Percentiles rank a stretch among this genome's conserved stretches.
phyloP scores from a whole-genome alignment of 2,113 vertebrate genomes.

The Ageneiosus marmoratus region DNA sequence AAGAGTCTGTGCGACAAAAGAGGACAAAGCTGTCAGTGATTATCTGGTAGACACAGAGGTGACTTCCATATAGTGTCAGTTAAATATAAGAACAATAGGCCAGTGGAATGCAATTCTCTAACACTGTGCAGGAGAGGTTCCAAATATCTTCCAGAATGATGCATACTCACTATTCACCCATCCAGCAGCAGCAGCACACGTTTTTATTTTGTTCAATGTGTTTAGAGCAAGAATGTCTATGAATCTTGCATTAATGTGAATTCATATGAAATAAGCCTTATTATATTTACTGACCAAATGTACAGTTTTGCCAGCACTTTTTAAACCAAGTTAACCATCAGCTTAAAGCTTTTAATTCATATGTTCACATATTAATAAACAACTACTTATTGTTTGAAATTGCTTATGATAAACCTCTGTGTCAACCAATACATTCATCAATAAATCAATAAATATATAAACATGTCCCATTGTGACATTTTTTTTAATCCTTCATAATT shows the following conservation, averaged over 20 bases:
- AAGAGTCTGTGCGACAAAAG: background rate
- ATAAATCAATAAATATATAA: background rate
- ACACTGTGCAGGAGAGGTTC: background rate
- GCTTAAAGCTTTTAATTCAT: background rate
- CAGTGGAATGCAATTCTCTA: background rate
- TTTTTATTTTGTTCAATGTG: background rate
- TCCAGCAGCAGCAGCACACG: background rate
- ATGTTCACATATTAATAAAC: background rate
- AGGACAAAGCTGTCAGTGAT: slow-evolving; percentile 20
- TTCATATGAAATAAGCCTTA: background rate
- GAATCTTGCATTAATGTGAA: background rate
- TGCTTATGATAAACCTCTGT: background rate
- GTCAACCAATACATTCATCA: background rate
- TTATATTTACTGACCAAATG: background rate
- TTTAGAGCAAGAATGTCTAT: background rate
- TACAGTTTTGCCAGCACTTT: background rate
- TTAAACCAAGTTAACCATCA: background rate
- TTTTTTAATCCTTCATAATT: too few species aligned
- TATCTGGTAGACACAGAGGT: background rate
- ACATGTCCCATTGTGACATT: too few species aligned
- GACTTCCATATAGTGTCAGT: background rate
- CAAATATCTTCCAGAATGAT: background rate
- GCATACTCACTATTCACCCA: background rate
- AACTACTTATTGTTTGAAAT: background rate
- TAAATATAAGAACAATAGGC: slow-evolving; percentile 8